Percentiles rank a stretch among this genome's conserved stretches.
Evolutionary conservation across 2,888 invertebrate species (phyloP).

Genomic region (Oxycera nigricornis): DNA sequence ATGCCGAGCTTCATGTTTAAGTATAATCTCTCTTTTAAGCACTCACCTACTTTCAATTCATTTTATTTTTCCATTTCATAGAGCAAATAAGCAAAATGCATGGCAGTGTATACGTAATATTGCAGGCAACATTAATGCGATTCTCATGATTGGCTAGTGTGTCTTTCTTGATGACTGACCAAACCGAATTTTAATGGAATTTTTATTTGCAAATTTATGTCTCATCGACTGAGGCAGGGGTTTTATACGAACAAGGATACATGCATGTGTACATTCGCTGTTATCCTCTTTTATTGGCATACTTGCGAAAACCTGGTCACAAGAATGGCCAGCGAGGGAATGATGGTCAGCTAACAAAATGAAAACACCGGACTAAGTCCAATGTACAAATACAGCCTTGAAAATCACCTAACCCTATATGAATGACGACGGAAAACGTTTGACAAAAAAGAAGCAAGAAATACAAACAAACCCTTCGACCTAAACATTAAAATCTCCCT

Average conservation of each 20-base stretch:
- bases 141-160: background rate
- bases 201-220: slow-evolving; percentile 39
- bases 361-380: slow-evolving; percentile 15
- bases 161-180: background rate
- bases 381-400: background rate
- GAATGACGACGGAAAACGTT: background rate
- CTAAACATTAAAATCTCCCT: background rate
- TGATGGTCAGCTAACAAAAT: background rate
- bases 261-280: background rate
- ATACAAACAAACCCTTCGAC: slow-evolving; percentile 24
- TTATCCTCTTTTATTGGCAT: background rate
- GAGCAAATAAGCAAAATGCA: slow-evolving; percentile 36
- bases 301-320: background rate
- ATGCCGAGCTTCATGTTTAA: too few relatives aligned
- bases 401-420: background rate
- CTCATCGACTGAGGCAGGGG: slow-evolving; percentile 13
- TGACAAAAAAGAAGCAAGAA: slow-evolving; percentile 2
- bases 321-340: background rate
- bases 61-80: background rate
- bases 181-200: slow-evolving; percentile 27
- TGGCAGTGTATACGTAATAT: slow-evolving; percentile 37
- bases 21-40: too few relatives aligned
- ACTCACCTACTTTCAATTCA: too few relatives aligned
- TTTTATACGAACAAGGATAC: slow-evolving; percentile 9
- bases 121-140: slow-evolving; percentile 36